These are phyloP conservation scores for Hemistola chrysoprasaria DNA, from an alignment of 2,888 invertebrate genomes.

Conservation along the genomic window DNA sequence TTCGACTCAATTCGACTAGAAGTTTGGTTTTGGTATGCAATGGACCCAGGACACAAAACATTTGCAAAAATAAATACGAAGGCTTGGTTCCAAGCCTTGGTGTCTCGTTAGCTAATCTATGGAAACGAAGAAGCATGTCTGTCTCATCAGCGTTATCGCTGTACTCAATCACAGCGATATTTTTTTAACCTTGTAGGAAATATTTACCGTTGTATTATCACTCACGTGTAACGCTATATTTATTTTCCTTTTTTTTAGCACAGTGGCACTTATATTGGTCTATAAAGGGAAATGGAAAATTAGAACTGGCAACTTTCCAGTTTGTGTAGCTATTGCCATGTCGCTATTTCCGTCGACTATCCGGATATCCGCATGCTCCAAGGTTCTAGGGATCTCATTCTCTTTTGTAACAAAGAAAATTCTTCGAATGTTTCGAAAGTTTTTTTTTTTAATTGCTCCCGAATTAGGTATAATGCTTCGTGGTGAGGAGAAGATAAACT, in stretches of 20 bases:
- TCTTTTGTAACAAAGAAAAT: slow-evolving; percentile 13
- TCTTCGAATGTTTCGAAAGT: neutral
- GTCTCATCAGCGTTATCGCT: slow-evolving; percentile 9
- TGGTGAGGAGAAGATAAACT: no score
- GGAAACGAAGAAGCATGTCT: no score
- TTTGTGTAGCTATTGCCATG: slow-evolving; percentile 7
- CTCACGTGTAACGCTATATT: neutral
- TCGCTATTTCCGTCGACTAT: slow-evolving; percentile 12
- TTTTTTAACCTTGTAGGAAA: slow-evolving; percentile 16
- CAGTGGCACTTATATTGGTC: neutral
- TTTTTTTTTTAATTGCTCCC: no score
- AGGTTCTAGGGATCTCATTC: slow-evolving; percentile 11
- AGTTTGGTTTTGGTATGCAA: no score
- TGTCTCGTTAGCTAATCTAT: neutral
- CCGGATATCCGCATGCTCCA: slow-evolving; percentile 16
- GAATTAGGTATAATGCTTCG: no score
- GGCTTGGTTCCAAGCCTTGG: no score
- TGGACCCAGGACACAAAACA: no score
- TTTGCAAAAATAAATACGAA: no score
- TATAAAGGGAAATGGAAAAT: no score
- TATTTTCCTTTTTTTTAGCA: neutral
- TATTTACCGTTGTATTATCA: slow-evolving; percentile 7
- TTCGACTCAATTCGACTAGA: no score
- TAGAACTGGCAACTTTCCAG: no score
- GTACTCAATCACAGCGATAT: slow-evolving; percentile 15